Conservation (phyloP, 2,797 vertebrate species). For the Chromis chromis region DNA sequence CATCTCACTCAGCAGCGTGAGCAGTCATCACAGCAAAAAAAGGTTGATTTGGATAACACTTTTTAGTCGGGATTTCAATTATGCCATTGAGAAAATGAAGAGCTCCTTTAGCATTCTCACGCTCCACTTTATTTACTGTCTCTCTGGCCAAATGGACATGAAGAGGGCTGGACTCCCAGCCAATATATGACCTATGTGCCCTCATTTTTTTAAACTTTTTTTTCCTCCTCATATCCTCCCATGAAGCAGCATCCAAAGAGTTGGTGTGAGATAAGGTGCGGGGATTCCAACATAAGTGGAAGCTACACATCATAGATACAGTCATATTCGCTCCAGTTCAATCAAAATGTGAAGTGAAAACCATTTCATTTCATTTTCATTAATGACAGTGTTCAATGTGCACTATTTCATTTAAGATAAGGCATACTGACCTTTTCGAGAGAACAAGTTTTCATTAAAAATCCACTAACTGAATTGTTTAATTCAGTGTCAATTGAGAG, state of each 20-base stretch:
- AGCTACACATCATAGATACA: neutral
- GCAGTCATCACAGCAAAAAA: constrained; percentile 27
- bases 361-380: constrained; percentile 37
- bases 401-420: constrained; percentile 39
- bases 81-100: constrained; percentile 64
- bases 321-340: constrained; percentile 12
- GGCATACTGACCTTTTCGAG: constrained; percentile 38
- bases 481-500: constrained; percentile 39
- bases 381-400: constrained; percentile 23
- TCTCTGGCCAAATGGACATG: constrained; percentile 54
- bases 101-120: constrained; percentile 57
- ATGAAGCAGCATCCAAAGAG: neutral
- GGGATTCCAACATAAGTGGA: neutral
- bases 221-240: no score
- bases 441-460: constrained; percentile 48
- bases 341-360: constrained; percentile 6
- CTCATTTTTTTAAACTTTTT: no score
- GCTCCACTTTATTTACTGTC: constrained; percentile 51
- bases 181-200: constrained; percentile 18
- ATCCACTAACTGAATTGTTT: constrained; percentile 35
- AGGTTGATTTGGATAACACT: constrained; percentile 47
- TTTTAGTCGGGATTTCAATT: constrained; percentile 68
- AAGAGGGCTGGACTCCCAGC: constrained; percentile 51
- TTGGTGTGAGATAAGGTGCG: neutral
- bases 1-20: constrained; percentile 4